These are phyloP conservation scores for Drosophila orena DNA, from an alignment of 1,140 invertebrate species.

Conservation along the genomic window DNA sequence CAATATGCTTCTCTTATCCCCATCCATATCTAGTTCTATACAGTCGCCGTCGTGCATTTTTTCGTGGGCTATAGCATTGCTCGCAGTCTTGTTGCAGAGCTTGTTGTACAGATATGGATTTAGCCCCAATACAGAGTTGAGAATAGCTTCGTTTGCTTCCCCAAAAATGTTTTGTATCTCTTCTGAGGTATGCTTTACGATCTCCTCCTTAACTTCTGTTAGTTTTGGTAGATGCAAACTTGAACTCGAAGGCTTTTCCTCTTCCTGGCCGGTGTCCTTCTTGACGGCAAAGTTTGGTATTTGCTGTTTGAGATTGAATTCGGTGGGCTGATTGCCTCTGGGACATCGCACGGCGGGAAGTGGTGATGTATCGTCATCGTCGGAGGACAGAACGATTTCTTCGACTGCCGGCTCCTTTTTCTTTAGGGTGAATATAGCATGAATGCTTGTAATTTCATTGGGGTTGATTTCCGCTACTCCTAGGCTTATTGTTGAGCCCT, in stretches of 20 bases:
- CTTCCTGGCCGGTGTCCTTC: background rate
- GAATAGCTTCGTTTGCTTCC: conserved; percentile 52
- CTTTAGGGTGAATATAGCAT: conserved; percentile 45
- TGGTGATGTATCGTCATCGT: conserved; percentile 1
- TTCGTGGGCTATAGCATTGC: background rate
- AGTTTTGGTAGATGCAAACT: conserved; percentile 62
- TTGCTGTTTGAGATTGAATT: background rate
- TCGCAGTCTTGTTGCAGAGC: conserved; percentile 1
- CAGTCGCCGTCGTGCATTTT: conserved; percentile 54
- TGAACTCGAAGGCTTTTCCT: background rate
- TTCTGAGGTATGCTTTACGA: conserved; percentile 33
- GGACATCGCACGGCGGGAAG: background rate
- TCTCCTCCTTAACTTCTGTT: conserved; percentile 57
- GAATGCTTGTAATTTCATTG: background rate
- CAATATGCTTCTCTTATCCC: background rate
- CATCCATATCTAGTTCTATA: conserved; percentile 38
- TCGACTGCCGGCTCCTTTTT: conserved; percentile 1
- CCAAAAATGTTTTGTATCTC: conserved; percentile 69
- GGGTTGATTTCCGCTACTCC: conserved; percentile 25
- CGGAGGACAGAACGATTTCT: conserved; percentile 34
- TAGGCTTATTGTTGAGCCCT: conserved; percentile 42
- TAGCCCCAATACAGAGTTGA: conserved; percentile 33
- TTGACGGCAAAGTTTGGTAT: background rate
- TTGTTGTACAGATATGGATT: conserved; percentile 61
- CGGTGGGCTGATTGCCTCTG: background rate